Evolutionary conservation across 2,797 vertebrate genomes (phyloP), one percentile per base, ranked within the genome.

Genomic region (Coranthus polyacanthus): DNA sequence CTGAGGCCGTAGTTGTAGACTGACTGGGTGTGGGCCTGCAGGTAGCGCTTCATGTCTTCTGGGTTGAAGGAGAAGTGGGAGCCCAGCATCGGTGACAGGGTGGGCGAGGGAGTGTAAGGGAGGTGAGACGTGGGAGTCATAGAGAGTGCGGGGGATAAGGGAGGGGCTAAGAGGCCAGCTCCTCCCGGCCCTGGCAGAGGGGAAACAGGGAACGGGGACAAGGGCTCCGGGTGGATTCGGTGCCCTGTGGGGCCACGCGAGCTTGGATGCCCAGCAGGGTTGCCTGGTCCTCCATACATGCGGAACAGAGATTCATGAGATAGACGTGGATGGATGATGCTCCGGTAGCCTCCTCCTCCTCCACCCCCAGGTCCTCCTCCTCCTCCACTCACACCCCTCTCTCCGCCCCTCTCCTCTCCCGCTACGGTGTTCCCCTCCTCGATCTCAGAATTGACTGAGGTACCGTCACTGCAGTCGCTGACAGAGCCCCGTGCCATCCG

Each of bases 1-100:
- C 96, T 97, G 62, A 98, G 96, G 92, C 96, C 96, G 70, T 98
- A 97, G 91, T 97, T 97, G 86, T 96, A 97, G 49, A 97, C 96
- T 0, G 95, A 96, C 92, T 97, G 96, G 58, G 95, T 96, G 85
- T 97, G 96, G 26, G 96, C 96, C 92, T 97, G 95, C 80, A 97
- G 93, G 93, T 97, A 97, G 83, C 95, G 95, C 84, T 96, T 96
- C 96, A 98, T 97, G 93, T 98, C 96, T 84, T 98, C 95, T 0
- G 96, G 94, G 88, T 95, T 97, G 84, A 98, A 98, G 82, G 96
- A 97, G 87, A 98, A 97, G 78, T 96, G 96, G 58, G 95, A 96
- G 86, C 95, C 94, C 51, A 95, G 91, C 95, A 97, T 97, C 32
- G 96, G 96, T 21, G 96, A 96, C 43, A 96, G 87, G 11, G 94